These are phyloP conservation scores for Tympanuchus pallidicinctus DNA, from an alignment of 2,113 vertebrate species.

Conservation along the genomic window DNA sequence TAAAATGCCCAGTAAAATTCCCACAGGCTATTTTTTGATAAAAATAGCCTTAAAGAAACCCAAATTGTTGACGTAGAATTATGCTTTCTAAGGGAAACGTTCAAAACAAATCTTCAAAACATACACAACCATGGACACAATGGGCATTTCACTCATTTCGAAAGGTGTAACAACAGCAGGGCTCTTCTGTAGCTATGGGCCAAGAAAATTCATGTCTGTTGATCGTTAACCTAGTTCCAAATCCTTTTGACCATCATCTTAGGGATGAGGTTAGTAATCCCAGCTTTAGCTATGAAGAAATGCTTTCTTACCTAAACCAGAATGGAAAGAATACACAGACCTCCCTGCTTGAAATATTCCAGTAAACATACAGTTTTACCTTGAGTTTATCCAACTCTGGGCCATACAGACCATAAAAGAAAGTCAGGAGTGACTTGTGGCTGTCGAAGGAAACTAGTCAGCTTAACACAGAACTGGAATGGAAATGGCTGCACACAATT, in stretches of 20 bases:
- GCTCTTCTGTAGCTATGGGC: neutral
- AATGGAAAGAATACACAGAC: neutral
- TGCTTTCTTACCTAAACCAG: neutral
- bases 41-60: neutral
- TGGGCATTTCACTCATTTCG: neutral
- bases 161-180: neutral
- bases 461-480: neutral
- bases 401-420: neutral
- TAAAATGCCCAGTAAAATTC: neutral
- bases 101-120: neutral
- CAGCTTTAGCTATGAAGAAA: neutral
- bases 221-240: neutral
- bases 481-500: neutral
- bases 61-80: neutral
- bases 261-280: neutral
- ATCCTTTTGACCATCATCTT: neutral
- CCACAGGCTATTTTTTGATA: neutral
- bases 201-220: neutral
- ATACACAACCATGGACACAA: too few species aligned
- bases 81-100: neutral
- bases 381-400: neutral
- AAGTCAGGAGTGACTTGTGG: neutral
- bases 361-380: neutral
- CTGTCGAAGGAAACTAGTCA: neutral
- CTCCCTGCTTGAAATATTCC: neutral